Percentiles rank a stretch among this genome's conserved stretches.
Evolutionary conservation across 2,888 invertebrate genomes (phyloP).

Genomic region (Hirtodrosophila duncani): DNA sequence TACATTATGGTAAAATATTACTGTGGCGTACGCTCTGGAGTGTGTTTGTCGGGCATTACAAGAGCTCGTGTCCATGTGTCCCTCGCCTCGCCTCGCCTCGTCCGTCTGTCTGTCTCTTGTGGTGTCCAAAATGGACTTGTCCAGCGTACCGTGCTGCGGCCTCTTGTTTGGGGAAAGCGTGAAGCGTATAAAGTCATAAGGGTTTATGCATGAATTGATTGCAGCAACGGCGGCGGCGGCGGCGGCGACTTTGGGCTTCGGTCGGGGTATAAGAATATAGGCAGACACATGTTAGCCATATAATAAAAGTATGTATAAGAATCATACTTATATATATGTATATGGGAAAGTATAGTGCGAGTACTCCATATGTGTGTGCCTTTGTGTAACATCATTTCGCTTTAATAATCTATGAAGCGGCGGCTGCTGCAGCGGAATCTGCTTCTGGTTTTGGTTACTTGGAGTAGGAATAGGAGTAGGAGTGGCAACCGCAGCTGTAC

Average conservation of each 20-base stretch:
- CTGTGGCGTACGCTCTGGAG: constrained; percentile 51
- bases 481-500: constrained; percentile 37
- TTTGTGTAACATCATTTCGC: constrained; percentile 65
- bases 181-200: constrained; percentile 73
- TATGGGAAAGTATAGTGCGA: too few relatives aligned
- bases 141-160: constrained; percentile 46
- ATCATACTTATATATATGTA: too few relatives aligned
- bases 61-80: constrained; percentile 10
- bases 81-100: too few relatives aligned
- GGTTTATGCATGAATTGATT: constrained; percentile 73
- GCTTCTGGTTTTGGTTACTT: constrained; percentile 25
- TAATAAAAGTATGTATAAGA: constrained; percentile 65
- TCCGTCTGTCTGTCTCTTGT: too few relatives aligned
- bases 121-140: constrained; percentile 11
- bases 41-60: constrained; percentile 5
- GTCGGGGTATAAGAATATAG: background rate
- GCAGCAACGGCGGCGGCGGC: constrained; percentile 39
- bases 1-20: constrained; percentile 72
- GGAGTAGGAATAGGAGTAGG: constrained; percentile 7
- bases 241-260: background rate
- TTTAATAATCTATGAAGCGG: constrained; percentile 75
- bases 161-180: constrained; percentile 65
- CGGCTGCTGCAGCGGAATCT: constrained; percentile 1
- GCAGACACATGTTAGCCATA: constrained; percentile 2
- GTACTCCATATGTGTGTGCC: constrained; percentile 50